Evolutionary conservation across 1,140 invertebrate species (phyloP).

Genomic region (Drosophila triauraria): DNA sequence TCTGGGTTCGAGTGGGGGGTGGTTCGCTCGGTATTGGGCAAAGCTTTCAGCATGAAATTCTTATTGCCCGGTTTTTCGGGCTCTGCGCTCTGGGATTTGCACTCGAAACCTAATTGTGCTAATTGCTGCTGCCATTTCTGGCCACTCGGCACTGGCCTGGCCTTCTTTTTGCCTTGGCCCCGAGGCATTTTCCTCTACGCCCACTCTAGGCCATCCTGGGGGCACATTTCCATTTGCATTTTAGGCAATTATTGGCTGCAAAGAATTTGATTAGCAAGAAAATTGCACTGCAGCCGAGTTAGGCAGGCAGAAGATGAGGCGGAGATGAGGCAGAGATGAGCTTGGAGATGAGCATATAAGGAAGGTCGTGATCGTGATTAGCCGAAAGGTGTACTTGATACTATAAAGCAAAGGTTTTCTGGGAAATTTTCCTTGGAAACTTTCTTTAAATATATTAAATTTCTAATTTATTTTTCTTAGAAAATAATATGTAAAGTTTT

Average conservation of each 20-base stretch:
- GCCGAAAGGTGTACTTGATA: background rate
- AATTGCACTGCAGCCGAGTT: constrained; percentile 38
- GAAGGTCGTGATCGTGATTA: constrained; percentile 20
- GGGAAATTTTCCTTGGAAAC: background rate
- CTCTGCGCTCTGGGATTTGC: constrained; percentile 78
- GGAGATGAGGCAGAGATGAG: constrained; percentile 12
- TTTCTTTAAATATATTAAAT: no score
- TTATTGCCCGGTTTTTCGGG: constrained; percentile 53
- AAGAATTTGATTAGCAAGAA: constrained; percentile 77
- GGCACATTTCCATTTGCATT: constrained; percentile 75
- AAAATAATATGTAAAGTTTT: background rate
- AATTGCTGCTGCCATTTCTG: constrained; percentile 59
- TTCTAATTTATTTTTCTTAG: background rate
- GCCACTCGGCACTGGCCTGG: constrained; percentile 7
- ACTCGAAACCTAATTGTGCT: constrained; percentile 84
- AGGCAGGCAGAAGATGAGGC: constrained; percentile 16
- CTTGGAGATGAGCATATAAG: constrained; percentile 24
- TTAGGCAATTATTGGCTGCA: constrained; percentile 77
- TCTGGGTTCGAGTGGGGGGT: background rate
- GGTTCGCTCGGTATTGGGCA: constrained; percentile 23
- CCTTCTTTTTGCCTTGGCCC: constrained; percentile 25
- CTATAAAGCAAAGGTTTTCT: background rate
- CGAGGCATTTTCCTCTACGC: constrained; percentile 32
- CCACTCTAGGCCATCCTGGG: constrained; percentile 2
- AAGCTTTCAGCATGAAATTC: constrained; percentile 82